Evolutionary conservation across 2,888 invertebrate species (phyloP).

Genomic region (Meteorus cinctellus): DNA sequence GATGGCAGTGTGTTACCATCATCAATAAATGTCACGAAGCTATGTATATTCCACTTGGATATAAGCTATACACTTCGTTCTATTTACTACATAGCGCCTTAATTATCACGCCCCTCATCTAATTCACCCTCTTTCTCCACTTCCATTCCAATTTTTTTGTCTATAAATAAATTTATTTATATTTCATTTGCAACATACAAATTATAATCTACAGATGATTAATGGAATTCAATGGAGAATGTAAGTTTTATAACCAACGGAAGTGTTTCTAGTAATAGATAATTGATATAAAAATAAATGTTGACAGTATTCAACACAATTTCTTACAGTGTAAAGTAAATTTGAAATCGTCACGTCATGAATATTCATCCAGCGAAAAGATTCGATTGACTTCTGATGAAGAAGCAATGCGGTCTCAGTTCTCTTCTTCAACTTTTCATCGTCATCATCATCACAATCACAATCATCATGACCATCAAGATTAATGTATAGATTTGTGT

Average conservation of each 20-base stretch:
- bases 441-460: background rate
- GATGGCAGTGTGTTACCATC: constrained; percentile 69
- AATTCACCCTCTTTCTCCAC: constrained; percentile 44
- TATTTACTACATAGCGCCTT: constrained; percentile 69
- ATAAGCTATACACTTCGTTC: constrained; percentile 45
- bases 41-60: constrained; percentile 59
- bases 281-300: background rate
- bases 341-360: constrained; percentile 10
- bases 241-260: no score
- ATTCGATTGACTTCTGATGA: background rate
- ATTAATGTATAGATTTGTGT: constrained; percentile 9
- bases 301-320: no score
- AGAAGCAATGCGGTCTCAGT: background rate
- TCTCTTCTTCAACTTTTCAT: background rate
- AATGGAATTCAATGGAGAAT: background rate
- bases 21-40: constrained; percentile 71
- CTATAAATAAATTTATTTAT: constrained; percentile 27
- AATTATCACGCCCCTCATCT: constrained; percentile 68
- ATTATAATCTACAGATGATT: background rate
- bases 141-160: constrained; percentile 18
- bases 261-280: background rate
- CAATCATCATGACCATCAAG: background rate
- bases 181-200: constrained; percentile 12
- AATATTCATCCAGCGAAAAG: background rate
- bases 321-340: background rate